These are phyloP conservation scores for Myotis davidii DNA, from an alignment of 2,113 vertebrate genomes.

Conservation along the genomic window DNA sequence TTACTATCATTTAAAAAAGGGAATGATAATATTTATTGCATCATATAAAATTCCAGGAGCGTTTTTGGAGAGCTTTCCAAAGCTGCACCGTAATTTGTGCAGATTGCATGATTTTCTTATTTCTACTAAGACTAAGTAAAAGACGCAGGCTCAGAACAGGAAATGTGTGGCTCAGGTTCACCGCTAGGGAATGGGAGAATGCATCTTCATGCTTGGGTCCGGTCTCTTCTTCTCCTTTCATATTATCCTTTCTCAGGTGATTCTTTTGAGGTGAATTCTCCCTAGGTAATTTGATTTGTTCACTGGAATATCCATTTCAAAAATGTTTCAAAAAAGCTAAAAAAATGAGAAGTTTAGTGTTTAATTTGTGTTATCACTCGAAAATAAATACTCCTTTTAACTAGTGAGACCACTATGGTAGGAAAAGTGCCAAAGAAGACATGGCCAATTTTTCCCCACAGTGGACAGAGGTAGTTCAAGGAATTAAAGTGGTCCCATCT, in stretches of 20 bases:
- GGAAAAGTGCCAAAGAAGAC: not conserved
- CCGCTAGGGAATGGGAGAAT: not conserved
- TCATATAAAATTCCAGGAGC: not conserved
- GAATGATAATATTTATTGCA: not conserved
- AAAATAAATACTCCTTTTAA: not conserved
- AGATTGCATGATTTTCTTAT: not conserved
- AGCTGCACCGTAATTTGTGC: not conserved
- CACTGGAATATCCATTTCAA: not conserved
- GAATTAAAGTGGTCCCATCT: not conserved
- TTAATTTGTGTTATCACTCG: not conserved
- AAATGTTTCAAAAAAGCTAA: not conserved
- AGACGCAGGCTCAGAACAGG: not conserved
- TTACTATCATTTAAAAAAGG: not conserved
- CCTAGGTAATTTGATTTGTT: not conserved
- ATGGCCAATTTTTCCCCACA: not conserved
- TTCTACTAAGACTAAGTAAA: not conserved
- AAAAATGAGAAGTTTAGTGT: not conserved
- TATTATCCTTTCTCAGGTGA: not conserved
- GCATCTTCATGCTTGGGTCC: not conserved
- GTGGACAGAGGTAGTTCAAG: not conserved
- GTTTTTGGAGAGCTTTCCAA: not conserved
- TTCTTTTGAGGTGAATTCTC: not conserved
- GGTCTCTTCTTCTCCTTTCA: not conserved
- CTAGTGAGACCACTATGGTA: not conserved
- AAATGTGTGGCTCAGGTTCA: not conserved